These are phyloP conservation scores for Natrix natrix DNA, from an alignment of 2,797 vertebrate species.

Conservation along the genomic window DNA sequence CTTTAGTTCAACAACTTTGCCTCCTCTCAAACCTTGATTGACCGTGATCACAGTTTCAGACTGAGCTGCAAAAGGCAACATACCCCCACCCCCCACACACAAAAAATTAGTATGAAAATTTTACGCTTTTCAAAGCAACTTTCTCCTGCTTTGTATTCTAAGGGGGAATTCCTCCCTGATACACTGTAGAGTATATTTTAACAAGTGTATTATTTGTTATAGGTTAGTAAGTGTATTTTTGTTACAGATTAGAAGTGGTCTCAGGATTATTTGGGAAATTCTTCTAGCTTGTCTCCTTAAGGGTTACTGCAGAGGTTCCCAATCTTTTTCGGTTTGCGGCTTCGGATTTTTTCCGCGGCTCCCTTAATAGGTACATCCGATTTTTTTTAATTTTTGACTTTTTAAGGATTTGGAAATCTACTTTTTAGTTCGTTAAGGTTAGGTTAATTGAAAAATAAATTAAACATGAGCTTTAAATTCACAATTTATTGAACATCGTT, in stretches of 20 bases:
- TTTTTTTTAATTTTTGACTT: no score
- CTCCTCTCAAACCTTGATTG: conserved; percentile 64
- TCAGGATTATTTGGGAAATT: not conserved
- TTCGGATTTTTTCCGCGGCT: no score
- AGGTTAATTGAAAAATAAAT: no score
- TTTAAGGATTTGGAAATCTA: no score
- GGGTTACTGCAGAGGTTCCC: no score
- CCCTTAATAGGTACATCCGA: no score
- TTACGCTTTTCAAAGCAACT: not conserved
- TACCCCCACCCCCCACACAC: not conserved
- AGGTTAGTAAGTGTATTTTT: not conserved
- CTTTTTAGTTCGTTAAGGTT: no score
- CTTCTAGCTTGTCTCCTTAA: not conserved
- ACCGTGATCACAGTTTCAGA: conserved; percentile 62
- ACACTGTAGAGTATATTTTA: not conserved
- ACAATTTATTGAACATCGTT: no score
- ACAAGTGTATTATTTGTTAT: not conserved
- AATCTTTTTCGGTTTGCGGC: no score
- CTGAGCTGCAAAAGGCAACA: conserved; percentile 48
- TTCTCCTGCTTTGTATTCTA: not conserved
- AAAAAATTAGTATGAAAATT: conserved; percentile 19
- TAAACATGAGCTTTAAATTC: no score
- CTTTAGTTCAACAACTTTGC: conserved; percentile 66
- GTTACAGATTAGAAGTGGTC: not conserved
- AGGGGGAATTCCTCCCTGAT: not conserved